Conservation (phyloP, 1,140 invertebrate species). For the Rhysida immarginata region DNA sequence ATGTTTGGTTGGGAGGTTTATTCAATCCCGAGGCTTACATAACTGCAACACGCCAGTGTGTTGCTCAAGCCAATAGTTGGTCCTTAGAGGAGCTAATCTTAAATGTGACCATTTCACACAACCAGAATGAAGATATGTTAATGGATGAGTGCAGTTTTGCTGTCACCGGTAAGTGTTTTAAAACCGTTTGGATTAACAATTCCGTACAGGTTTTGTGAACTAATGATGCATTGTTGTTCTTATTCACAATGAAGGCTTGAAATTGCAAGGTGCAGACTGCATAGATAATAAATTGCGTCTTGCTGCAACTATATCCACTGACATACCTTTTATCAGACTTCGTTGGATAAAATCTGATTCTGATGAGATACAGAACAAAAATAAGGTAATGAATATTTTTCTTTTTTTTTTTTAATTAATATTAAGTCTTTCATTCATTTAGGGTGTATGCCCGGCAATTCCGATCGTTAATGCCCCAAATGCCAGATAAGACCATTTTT, state of each 20-base stretch:
- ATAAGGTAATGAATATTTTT: no score
- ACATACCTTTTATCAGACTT: conserved; percentile 71
- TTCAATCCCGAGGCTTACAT: conserved; percentile 98
- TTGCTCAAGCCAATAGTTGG: conserved; percentile 67
- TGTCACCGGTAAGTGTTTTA: conserved; percentile 39
- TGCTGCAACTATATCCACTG: conserved; percentile 87
- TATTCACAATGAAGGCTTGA: conserved; percentile 44
- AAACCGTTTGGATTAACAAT: not conserved
- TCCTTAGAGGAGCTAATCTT: conserved; percentile 87
- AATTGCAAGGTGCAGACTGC: conserved; percentile 86
- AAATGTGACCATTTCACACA: conserved; percentile 60
- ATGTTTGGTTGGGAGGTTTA: conserved; percentile 90
- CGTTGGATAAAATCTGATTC: conserved; percentile 54
- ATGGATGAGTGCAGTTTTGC: conserved; percentile 65
- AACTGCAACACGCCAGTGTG: conserved; percentile 93
- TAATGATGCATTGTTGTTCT: not conserved
- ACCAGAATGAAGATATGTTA: conserved; percentile 25
- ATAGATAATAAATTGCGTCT: conserved; percentile 75
- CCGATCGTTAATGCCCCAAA: no score
- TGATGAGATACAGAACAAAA: conserved; percentile 12
- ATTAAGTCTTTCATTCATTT: no score
- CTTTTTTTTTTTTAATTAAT: no score
- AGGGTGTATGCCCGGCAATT: no score
- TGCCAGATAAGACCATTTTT: no score
- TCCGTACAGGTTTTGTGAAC: not conserved